Evolutionary conservation across 2,113 vertebrate species (phyloP).

Genomic region (Melanostigma gelatinosum): DNA sequence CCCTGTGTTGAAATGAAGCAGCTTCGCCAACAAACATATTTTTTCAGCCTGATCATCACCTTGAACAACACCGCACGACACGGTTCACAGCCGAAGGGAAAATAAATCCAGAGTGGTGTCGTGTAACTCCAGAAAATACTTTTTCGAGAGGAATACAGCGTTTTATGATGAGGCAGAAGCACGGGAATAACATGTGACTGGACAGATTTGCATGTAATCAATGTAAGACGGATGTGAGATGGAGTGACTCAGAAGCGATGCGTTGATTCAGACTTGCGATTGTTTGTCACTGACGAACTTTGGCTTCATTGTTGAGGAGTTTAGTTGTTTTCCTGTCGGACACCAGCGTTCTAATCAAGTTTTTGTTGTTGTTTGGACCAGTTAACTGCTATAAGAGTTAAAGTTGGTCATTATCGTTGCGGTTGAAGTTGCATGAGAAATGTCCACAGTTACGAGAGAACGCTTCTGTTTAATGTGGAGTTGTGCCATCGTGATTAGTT

Average conservation of each 20-base stretch:
- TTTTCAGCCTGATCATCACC: constrained; percentile 46
- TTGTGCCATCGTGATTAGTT: too few relatives aligned
- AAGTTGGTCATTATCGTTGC: too few relatives aligned
- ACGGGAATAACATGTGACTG: not conserved
- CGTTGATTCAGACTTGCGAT: constrained; percentile 21
- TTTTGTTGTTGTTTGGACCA: not conserved
- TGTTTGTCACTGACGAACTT: not conserved
- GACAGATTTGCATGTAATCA: constrained; percentile 48
- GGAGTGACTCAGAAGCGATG: not conserved
- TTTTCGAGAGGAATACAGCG: not conserved
- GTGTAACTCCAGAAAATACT: constrained; percentile 15
- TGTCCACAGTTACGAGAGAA: not conserved
- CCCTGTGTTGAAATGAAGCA: constrained; percentile 15
- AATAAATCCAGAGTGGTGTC: constrained; percentile 50
- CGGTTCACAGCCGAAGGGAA: constrained; percentile 36
- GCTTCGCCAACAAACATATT: constrained; percentile 64
- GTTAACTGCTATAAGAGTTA: too few relatives aligned
- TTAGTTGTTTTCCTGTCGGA: not conserved
- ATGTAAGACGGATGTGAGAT: not conserved
- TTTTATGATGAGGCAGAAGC: not conserved
- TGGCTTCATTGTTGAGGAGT: constrained; percentile 1
- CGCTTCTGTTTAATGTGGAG: too few relatives aligned
- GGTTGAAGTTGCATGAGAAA: too few relatives aligned
- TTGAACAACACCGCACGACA: constrained; percentile 30
- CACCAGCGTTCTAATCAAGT: not conserved